A percentile compares a stretch with the other conserved stretches of the same genome.
Conservation (phyloP, 2,888 invertebrate genomes). For the Tetrapedia diversipes region DNA sequence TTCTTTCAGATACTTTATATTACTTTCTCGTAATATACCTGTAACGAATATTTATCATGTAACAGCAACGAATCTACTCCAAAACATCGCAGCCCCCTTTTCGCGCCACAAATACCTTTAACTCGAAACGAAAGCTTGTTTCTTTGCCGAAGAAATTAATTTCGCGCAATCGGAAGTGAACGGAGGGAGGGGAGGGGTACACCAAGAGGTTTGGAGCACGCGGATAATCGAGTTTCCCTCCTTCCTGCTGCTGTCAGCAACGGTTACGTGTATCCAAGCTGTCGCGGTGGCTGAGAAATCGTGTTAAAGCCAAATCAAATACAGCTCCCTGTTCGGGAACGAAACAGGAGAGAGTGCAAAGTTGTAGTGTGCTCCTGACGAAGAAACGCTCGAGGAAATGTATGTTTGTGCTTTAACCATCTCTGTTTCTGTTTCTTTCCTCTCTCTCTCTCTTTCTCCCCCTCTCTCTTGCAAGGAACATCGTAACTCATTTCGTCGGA, state of each 20-base stretch:
- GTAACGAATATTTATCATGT: no score
- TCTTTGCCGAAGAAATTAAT: slow-evolving; percentile 32
- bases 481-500: slow-evolving; percentile 45
- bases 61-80: neutral
- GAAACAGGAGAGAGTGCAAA: slow-evolving; percentile 41
- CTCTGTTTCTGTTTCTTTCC: no score
- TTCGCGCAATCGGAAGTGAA: neutral
- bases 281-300: slow-evolving; percentile 57
- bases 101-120: neutral
- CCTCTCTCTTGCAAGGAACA: slow-evolving; percentile 17
- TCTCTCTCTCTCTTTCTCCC: slow-evolving; percentile 2
- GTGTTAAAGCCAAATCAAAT: slow-evolving; percentile 68
- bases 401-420: no score
- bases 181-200: neutral
- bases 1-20: no score
- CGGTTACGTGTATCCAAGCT: slow-evolving; percentile 58
- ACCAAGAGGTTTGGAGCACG: neutral
- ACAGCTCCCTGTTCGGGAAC: slow-evolving; percentile 41
- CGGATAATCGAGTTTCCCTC: slow-evolving; percentile 43
- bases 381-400: slow-evolving; percentile 11
- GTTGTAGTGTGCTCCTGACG: slow-evolving; percentile 29
- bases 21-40: no score
- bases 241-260: slow-evolving; percentile 44
- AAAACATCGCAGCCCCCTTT: neutral
- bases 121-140: neutral